phyloP scores from a whole-genome alignment of 2,888 invertebrate species.

The Lepidochrysops patricia region DNA sequence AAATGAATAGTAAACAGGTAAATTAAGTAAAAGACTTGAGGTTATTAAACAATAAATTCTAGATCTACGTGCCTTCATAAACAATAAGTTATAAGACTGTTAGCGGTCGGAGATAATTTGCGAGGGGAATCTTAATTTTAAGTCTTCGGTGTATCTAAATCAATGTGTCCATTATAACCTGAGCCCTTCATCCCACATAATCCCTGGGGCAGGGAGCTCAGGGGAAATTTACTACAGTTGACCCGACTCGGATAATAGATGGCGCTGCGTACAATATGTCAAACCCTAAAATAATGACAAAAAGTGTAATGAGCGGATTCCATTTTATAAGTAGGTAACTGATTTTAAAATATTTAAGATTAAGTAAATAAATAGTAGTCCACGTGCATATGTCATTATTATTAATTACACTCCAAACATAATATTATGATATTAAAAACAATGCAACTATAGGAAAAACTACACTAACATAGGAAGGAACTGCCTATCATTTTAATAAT shows the following conservation, averaged over 20 bases:
- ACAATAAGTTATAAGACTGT: neutral
- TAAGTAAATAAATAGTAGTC: too few relatives aligned
- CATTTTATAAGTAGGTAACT: too few relatives aligned
- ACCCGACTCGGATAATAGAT: slow-evolving; percentile 28
- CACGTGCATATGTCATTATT: too few relatives aligned
- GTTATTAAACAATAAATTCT: neutral
- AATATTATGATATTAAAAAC: too few relatives aligned
- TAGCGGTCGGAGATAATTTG: slow-evolving; percentile 17
- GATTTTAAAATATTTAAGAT: too few relatives aligned
- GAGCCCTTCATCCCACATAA: slow-evolving; percentile 23
- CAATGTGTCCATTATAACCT: slow-evolving; percentile 27
- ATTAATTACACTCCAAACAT: too few relatives aligned
- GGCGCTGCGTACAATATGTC: slow-evolving; percentile 19
- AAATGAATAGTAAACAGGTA: neutral
- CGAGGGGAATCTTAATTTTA: slow-evolving; percentile 24
- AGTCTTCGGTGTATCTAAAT: slow-evolving; percentile 25
- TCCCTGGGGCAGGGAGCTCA: slow-evolving; percentile 23
- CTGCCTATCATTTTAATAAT: neutral
- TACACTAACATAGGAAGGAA: neutral
- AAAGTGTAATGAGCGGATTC: too few relatives aligned
- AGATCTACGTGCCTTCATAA: neutral
- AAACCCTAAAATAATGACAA: too few relatives aligned
- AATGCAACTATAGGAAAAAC: too few relatives aligned
- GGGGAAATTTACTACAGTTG: slow-evolving; percentile 25
- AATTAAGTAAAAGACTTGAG: neutral